Conservation (phyloP, 92 coral and sea anemone species). For the Zoanthus sociatus region DNA sequence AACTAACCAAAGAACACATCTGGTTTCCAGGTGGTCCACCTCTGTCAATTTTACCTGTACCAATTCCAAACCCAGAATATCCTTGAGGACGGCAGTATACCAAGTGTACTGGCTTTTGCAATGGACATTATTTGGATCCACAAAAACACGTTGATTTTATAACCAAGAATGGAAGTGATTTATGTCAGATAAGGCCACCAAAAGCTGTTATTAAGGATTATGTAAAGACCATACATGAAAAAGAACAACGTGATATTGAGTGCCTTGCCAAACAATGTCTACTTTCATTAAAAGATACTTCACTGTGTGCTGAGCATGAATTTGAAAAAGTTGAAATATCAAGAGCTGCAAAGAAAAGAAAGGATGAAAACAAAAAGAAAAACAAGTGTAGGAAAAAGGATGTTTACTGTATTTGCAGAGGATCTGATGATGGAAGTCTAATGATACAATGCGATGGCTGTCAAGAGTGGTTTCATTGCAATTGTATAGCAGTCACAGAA, state of each 20-base stretch:
- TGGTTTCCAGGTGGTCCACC: constrained; percentile 64
- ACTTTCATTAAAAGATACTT: constrained; percentile 41
- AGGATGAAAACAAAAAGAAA: constrained; percentile 22
- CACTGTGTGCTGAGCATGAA: constrained; percentile 42
- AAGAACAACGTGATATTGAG: constrained; percentile 13
- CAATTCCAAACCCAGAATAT: constrained; percentile 42
- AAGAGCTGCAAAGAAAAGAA: constrained; percentile 22
- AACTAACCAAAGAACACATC: constrained; percentile 44
- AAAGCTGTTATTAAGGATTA: constrained; percentile 21
- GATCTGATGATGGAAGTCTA: constrained; percentile 37
- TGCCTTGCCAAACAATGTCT: constrained; percentile 24
- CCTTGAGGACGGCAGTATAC: constrained; percentile 51
- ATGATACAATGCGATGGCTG: constrained; percentile 25
- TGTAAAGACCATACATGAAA: constrained; percentile 19
- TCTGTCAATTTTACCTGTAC: constrained; percentile 53
- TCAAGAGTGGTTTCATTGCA: constrained; percentile 37
- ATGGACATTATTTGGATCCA: constrained; percentile 59
- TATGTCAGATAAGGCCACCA: constrained; percentile 37
- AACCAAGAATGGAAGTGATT: constrained; percentile 28
- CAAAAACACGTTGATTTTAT: constrained; percentile 37
- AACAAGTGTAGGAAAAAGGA: constrained; percentile 1
- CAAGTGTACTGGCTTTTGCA: constrained; percentile 36
- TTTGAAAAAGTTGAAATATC: not conserved
- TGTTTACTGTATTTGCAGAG: constrained; percentile 41
- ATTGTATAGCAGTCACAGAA: constrained; percentile 17